A percentile compares a stretch with the other conserved stretches of the same genome.
These are phyloP conservation scores for Eupithecia subfuscata DNA, from an alignment of 2,888 invertebrate species.

Conservation along the genomic window DNA sequence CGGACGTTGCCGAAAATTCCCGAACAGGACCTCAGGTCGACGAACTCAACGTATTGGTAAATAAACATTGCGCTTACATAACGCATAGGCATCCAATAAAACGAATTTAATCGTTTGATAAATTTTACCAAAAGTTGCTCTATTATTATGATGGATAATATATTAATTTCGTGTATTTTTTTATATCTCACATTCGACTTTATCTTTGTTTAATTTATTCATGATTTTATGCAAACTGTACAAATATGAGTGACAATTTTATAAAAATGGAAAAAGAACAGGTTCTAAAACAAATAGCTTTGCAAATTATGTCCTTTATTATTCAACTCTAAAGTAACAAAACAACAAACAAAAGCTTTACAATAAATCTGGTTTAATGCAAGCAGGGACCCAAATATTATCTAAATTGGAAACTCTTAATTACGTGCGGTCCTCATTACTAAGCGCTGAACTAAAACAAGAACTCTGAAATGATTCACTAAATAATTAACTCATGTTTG, in stretches of 20 bases:
- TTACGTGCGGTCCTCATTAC: not conserved
- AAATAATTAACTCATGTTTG: not conserved
- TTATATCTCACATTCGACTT: not conserved
- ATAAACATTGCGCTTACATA: constrained; percentile 80
- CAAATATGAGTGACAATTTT: not conserved
- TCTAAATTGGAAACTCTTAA: not conserved
- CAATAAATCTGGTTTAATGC: not conserved
- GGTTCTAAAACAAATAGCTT: not conserved
- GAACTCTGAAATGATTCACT: not conserved
- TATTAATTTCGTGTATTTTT: not conserved
- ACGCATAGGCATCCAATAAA: constrained; percentile 53
- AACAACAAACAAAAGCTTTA: not conserved
- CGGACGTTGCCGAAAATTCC: constrained; percentile 78
- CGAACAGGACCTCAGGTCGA: constrained; percentile 74
- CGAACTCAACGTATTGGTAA: constrained; percentile 79
- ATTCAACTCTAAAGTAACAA: not conserved
- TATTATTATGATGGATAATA: not conserved
- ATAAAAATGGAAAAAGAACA: not conserved
- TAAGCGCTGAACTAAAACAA: not conserved
- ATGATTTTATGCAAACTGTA: no score
- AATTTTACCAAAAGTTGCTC: constrained; percentile 10
- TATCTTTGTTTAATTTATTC: not conserved
- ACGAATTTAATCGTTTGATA: constrained; percentile 27
- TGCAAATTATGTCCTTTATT: not conserved
- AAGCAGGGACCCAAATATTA: constrained; percentile 1